Percentiles rank a stretch among this genome's conserved stretches.
Evolutionary conservation across 2,113 vertebrate species (phyloP).

Genomic region (Tauraco erythrolophus): DNA sequence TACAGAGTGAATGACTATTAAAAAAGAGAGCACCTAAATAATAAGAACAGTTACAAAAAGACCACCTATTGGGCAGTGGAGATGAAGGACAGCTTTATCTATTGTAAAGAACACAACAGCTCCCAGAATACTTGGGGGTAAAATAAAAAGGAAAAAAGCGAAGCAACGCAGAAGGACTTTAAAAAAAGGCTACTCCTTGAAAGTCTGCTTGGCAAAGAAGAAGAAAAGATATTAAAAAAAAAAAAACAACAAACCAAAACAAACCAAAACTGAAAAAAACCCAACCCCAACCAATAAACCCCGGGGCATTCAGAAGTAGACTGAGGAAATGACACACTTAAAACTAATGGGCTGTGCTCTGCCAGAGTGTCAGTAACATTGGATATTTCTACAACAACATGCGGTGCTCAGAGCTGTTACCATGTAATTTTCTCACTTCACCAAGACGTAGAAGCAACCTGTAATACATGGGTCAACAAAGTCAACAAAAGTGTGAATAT

Average conservation of each 20-base stretch:
- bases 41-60: background rate
- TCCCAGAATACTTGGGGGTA: background rate
- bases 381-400: background rate
- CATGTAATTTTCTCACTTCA: background rate
- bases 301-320: background rate
- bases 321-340: background rate
- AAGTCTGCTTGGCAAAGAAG: background rate
- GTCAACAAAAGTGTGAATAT: background rate
- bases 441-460: background rate
- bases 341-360: background rate
- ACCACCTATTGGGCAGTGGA: background rate
- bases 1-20: background rate
- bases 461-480: fast-evolving
- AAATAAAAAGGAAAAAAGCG: background rate
- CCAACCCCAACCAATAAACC: background rate
- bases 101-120: background rate
- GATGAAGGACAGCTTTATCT: background rate
- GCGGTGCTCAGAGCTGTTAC: background rate
- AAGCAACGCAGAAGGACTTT: background rate
- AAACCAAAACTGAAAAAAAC: no score
- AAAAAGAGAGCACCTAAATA: background rate
- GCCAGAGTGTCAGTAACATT: background rate
- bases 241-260: no score
- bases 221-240: background rate
- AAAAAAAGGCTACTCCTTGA: background rate